phyloP scores from a whole-genome alignment of 2,797 vertebrate species.

The Paguma larvata region DNA sequence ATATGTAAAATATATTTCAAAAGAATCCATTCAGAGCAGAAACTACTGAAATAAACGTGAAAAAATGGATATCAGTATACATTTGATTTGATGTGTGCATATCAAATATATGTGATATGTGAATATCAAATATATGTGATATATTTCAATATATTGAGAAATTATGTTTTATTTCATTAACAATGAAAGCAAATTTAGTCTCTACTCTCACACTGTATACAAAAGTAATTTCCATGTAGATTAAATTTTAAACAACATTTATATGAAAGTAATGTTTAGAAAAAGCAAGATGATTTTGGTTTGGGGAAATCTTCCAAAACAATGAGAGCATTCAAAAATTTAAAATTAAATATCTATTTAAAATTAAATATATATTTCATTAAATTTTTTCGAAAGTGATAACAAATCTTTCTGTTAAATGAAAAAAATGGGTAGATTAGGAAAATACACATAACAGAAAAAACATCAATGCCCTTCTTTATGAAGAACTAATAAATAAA shows the following conservation, averaged over 20 bases:
- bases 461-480: background rate
- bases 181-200: background rate
- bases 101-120: background rate
- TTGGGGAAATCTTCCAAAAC: background rate
- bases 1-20: background rate
- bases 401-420: background rate
- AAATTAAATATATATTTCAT: background rate
- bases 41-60: background rate
- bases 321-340: background rate
- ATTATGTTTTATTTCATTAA: background rate
- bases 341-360: background rate
- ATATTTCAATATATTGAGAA: background rate
- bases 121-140: too few species aligned
- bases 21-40: background rate
- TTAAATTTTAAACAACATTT: conserved; percentile 15
- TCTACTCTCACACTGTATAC: background rate
- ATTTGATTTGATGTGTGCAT: background rate
- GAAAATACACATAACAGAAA: background rate
- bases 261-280: background rate
- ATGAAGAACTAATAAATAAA: background rate
- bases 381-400: background rate
- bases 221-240: background rate
- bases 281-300: background rate
- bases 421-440: background rate
- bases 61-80: background rate